Evolutionary conservation across 2,797 vertebrate genomes (phyloP).

Genomic region (Loriculus beryllinus): DNA sequence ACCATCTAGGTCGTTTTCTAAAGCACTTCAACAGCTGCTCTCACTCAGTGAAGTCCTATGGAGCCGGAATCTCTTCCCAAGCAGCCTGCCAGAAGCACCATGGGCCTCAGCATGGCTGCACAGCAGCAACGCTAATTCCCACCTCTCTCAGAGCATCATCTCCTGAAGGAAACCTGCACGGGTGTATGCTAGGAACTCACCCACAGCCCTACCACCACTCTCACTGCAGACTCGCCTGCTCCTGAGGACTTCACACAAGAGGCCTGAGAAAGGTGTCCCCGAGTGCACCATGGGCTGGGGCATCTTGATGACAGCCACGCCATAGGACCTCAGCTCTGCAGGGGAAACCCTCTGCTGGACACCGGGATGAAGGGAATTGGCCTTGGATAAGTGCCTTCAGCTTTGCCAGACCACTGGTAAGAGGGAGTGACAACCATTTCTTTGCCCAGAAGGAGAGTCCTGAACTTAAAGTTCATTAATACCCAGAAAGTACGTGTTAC

Average conservation of each 20-base stretch:
- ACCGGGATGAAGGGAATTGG: neutral
- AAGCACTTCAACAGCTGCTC: neutral
- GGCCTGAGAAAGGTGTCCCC: accelerated
- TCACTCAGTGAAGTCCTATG: neutral
- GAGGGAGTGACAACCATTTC: neutral
- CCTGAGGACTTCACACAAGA: neutral
- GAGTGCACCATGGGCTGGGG: neutral
- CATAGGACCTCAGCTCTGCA: neutral
- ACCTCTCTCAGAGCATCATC: neutral
- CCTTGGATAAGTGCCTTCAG: neutral
- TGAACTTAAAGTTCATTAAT: neutral
- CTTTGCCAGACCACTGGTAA: neutral
- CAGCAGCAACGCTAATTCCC: neutral
- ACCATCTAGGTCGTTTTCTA: neutral
- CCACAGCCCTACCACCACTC: neutral
- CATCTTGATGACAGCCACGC: neutral
- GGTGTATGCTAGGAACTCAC: neutral
- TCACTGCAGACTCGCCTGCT: neutral
- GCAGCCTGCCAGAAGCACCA: neutral
- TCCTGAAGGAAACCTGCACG: neutral
- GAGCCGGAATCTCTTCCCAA: neutral
- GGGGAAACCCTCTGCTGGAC: neutral
- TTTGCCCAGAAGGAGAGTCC: neutral
- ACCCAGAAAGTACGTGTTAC: neutral
- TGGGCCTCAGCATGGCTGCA: neutral